Base-by-base conservation (phyloP, 2,113 vertebrate genomes). In the Cyanoliseus patagonus region DNA sequence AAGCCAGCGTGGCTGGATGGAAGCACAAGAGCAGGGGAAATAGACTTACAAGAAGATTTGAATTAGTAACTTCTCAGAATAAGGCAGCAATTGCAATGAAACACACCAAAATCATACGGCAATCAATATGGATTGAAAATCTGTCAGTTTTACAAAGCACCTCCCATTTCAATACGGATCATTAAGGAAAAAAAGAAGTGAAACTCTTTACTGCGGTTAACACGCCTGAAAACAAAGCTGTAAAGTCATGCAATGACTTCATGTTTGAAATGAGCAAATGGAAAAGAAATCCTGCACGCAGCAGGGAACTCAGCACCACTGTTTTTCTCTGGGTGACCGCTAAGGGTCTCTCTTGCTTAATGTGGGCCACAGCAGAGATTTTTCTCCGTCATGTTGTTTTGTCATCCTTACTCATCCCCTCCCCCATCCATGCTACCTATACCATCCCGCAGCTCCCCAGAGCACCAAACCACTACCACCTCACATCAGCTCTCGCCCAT, bases 311-410 rank as follows among this genome's bases (percentile, higher is more conserved):
- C 69, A 28, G 68, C 72, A 74, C 41, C 72, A 55, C n/a, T 82
- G 83, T 63, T 67, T 67, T 94, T 61, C 79, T 42, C 27, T 3
- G 3, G 81, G 39, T 67, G 72, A 49, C 95, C 95, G 6, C 91
- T 84, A 97, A 91, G 91, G 84, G 95, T 91, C 96, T 93, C 96
- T 90, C 86, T 69, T 69, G 87, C 74, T 82, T 86, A 88, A 41
- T 16, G 28, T 1, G 83, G 86, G 59, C 82, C 74, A 49, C n/a
- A 16, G 22, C 33, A 13, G 61, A 47, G 61, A 47, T 33, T 64
- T 46, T 79, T 27, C 31, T 55, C 47, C 63, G 41, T 73, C 74
- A 10, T 5, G 27, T 16, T 11, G 41, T 49, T 68, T 47, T 66
- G 57, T 23, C 83, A 62, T 35, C 76, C 64, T 13, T 20, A 15